Base-by-base conservation (phyloP, 2,888 invertebrate genomes). In the Plusia festucae region DNA sequence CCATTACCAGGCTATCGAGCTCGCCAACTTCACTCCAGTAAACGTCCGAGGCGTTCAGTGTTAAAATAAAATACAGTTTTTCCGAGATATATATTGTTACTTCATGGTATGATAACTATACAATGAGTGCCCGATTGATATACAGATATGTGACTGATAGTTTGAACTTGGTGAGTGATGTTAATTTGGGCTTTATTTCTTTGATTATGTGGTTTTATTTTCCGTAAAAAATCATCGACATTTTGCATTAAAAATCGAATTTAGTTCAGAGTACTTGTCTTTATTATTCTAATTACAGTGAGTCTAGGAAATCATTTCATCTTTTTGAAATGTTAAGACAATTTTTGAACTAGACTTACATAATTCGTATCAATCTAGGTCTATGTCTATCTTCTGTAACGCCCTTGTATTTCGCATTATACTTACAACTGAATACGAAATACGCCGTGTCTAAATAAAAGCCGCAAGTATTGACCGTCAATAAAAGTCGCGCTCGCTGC, bases 41-140 rank as follows among this genome's bases (percentile, higher is more conserved):
- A 40, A 15, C 40, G n/a, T 15, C 40, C n/a, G 40, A 40, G n/a
- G 40, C n/a, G n/a, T 40, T 40, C 40, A 40, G 40, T n/a, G n/a
- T n/a, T n/a, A 5, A n/a, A 7, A 30, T 9, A 5, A 40, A 40
- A 40, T 40, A n/a, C 5, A n/a, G 5, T 13, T 15, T n/a, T 40
- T 40, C 40, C 6, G n/a, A 34, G 30, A 9, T 40, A n/a, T 40
- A 40, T 40, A n/a, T 40, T n/a, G 40, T n/a, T 1, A 1, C 4
- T n/a, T 0, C 7, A n/a, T 40, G n/a, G 40, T 7, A 40, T 40
- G 40, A 4, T n/a, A 40, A 7, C n/a, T 4, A n/a, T 15, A 34
- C 34, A 40, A 40, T 40, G 40, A 40, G 40, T 40, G 40, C 40
- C n/a, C 40, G 40, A n/a, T n/a, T 40, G n/a, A 40, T 40, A 40